phyloP scores from a whole-genome alignment of 2,888 invertebrate species.

The Scaptomyza parva region DNA sequence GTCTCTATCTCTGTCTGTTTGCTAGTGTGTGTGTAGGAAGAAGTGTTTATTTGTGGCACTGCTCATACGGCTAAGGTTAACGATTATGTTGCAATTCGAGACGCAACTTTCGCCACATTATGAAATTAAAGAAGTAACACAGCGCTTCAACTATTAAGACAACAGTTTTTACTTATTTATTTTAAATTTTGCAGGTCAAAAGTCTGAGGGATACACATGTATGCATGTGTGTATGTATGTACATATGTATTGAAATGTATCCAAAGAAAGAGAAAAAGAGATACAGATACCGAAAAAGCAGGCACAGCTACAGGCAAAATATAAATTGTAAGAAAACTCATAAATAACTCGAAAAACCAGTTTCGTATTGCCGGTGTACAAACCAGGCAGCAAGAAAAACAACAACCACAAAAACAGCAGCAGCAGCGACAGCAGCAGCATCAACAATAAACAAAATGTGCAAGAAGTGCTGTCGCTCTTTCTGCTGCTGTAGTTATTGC shows the following conservation, averaged over 20 bases:
- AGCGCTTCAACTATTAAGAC: constrained; percentile 32
- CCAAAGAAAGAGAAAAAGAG: constrained; percentile 38
- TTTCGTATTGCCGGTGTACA: constrained; percentile 79
- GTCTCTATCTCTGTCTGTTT: constrained; percentile 11
- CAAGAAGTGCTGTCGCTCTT: constrained; percentile 57
- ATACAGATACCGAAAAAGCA: constrained; percentile 69
- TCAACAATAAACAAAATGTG: constrained; percentile 75
- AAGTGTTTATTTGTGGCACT: constrained; percentile 14
- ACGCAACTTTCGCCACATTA: constrained; percentile 76
- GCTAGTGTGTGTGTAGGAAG: constrained; percentile 4
- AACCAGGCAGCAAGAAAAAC: constrained; percentile 52
- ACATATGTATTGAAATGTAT: constrained; percentile 5
- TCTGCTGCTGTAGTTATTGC: constrained; percentile 28
- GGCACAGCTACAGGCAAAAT: constrained; percentile 55
- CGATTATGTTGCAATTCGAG: constrained; percentile 60
- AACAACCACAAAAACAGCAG: constrained; percentile 21
- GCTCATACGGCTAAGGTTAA: constrained; percentile 10
- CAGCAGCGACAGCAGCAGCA: constrained; percentile 34
- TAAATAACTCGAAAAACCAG: constrained; percentile 81
- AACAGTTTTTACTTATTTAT: constrained; percentile 19
- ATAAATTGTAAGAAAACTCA: constrained; percentile 74
- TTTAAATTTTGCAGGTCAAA: constrained; percentile 71
- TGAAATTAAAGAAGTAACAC: constrained; percentile 64
- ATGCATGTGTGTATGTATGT: constrained; percentile 2
- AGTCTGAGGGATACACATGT: constrained; percentile 54